Conservation (phyloP, 2,797 vertebrate species). For the Lutjanus campechanus region DNA sequence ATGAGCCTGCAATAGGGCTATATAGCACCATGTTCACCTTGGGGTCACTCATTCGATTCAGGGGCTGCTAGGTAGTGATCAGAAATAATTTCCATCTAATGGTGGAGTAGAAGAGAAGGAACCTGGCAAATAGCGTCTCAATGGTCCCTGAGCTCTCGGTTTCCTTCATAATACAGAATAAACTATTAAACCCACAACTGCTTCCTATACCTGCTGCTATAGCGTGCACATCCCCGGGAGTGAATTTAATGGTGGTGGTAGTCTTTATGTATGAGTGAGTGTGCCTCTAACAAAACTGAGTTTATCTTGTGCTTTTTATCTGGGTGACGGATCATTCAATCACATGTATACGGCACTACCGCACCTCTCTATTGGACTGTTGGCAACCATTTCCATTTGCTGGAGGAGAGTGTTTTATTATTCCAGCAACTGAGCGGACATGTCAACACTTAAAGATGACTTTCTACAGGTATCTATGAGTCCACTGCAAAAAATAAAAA, state of each 20-base stretch:
- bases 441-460: constrained; percentile 62
- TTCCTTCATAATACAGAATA: constrained; percentile 62
- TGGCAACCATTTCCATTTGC: constrained; percentile 28
- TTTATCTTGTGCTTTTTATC: constrained; percentile 56
- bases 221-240: constrained; percentile 35
- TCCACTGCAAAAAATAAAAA: constrained; percentile 15
- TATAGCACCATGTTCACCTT: constrained; percentile 74
- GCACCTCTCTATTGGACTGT: constrained; percentile 19
- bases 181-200: constrained; percentile 59
- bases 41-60: constrained; percentile 81
- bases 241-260: constrained; percentile 31
- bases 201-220: constrained; percentile 34
- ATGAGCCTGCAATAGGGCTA: constrained; percentile 65
- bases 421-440: constrained; percentile 52
- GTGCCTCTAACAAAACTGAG: constrained; percentile 39
- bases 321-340: constrained; percentile 67
- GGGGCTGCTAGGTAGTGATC: constrained; percentile 71
- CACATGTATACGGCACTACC: constrained; percentile 31
- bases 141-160: constrained; percentile 39
- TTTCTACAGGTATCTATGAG: constrained; percentile 25
- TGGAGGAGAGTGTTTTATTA: constrained; percentile 52
- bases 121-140: constrained; percentile 51
- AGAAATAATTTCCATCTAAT: constrained; percentile 80
- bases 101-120: constrained; percentile 51
- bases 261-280: constrained; percentile 32